A percentile compares a stretch with the other conserved stretches of the same genome.
These are phyloP conservation scores for Oxyscelio sp. DNA, from an alignment of 2,888 invertebrate genomes.

Conservation along the genomic window DNA sequence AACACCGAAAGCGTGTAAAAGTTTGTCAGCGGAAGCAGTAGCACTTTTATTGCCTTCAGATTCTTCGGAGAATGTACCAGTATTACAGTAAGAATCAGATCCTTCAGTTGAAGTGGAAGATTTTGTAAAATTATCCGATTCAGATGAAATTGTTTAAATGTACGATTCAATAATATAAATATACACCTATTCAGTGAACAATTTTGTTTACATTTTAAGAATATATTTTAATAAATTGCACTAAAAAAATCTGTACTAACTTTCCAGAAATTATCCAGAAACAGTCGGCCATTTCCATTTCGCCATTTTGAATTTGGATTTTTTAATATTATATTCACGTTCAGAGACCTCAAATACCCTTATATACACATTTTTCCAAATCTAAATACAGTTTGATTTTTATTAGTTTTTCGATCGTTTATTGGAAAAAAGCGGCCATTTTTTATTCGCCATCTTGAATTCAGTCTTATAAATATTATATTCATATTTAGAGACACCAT, in stretches of 20 bases:
- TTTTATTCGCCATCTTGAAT: not conserved
- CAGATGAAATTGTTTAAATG: not conserved
- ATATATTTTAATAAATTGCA: not conserved
- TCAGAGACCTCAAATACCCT: constrained; percentile 3
- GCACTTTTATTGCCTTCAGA: not conserved
- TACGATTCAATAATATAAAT: no score
- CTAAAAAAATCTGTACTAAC: not conserved
- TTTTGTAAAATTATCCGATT: not conserved
- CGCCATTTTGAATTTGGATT: not conserved
- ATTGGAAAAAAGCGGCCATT: not conserved
- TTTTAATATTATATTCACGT: not conserved
- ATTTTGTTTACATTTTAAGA: not conserved
- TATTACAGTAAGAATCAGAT: not conserved
- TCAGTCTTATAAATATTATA: not conserved
- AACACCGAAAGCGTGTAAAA: constrained; percentile 29
- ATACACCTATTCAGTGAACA: not conserved
- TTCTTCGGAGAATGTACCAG: not conserved
- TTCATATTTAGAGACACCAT: not conserved
- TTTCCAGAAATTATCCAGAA: not conserved
- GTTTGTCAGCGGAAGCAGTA: constrained; percentile 15
- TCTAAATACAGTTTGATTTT: not conserved
- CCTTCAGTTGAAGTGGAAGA: not conserved
- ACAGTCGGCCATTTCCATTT: not conserved
- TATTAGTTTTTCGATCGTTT: not conserved
- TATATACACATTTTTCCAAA: not conserved